Conservation (phyloP, 2,113 vertebrate species). For the Myodes glareolus region DNA sequence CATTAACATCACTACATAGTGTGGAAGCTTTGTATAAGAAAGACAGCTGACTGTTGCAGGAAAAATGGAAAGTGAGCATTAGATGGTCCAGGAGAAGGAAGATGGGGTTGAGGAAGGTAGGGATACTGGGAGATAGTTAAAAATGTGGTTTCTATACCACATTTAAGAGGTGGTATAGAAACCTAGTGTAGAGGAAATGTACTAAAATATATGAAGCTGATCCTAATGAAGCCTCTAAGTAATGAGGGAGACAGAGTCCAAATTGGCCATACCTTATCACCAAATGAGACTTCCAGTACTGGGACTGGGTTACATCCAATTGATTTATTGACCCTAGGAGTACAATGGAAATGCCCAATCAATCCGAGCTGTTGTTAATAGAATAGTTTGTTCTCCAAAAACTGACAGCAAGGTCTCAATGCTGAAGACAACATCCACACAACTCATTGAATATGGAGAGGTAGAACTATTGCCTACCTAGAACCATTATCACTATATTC, state of each 20-base stretch:
- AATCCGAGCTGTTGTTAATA: not conserved
- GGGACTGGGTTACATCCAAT: not conserved
- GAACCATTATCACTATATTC: not conserved
- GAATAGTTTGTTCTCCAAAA: not conserved
- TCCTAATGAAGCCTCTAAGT: not conserved
- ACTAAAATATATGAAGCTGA: not conserved
- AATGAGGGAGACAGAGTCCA: not conserved
- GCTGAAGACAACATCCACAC: not conserved
- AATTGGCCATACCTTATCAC: too few relatives aligned
- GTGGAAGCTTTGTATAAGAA: not conserved
- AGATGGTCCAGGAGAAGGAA: not conserved
- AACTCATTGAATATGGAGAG: not conserved
- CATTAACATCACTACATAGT: not conserved
- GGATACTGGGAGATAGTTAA: not conserved
- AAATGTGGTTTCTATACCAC: too few relatives aligned
- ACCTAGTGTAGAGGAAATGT: not conserved
- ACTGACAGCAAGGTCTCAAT: not conserved
- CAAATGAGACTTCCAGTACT: not conserved
- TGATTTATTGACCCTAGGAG: not conserved
- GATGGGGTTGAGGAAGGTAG: not conserved
- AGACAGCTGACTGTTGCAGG: not conserved
- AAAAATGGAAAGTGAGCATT: not conserved
- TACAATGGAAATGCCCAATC: not conserved
- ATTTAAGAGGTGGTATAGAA: not conserved
- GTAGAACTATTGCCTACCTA: not conserved